Evolutionary conservation across 2,113 vertebrate species (phyloP), one percentile per base, ranked within the genome.

Genomic region (Corythaixoides concolor): DNA sequence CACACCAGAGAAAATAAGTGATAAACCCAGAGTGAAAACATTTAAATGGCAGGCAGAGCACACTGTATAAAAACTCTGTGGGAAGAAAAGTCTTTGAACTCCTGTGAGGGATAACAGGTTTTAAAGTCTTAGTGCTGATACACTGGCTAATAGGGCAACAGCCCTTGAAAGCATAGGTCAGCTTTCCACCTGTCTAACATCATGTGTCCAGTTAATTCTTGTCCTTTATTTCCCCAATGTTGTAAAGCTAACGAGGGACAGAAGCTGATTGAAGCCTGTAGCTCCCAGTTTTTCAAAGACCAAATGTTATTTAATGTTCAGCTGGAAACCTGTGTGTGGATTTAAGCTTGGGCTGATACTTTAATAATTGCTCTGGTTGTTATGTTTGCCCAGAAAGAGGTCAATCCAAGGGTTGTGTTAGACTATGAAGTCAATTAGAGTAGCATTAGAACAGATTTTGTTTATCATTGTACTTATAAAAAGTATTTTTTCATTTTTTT

Each of bases 291-390:
- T 91, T 96, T 85, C 86, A 96, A 85, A 92, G 89, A 58, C 17
- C 14, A 52, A 80, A 47, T 47, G 43, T 88, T 95, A 62, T 94
- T 95, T 95, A 91, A 73, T 53, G 84, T 90, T 81, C 75, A 90
- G 76, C 47, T 92, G 82, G 89, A 94, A 94, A 93, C 53, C 35
- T 89, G 67, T 89, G 23, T 55, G 62, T 76, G 66, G 69, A 60
- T 89, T 93, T 87, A 79, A 89, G 66, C 23, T 62, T 27, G 28
- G 70, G 18, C 12, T 3, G 21, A 23, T 62, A 63, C n/a, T 75
- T 47, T 73, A 87, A 85, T 92, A 94, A 93, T 85, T 88, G 85
- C 77, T 75, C 20, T 72, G 64, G 49, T 68, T 90, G 35, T 83
- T 74, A 24, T 56, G 27, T 93, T 95, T 93, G 47, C 82, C 37